Evolutionary conservation across 2,888 invertebrate species (phyloP).

Genomic region (Volucella zonaria): DNA sequence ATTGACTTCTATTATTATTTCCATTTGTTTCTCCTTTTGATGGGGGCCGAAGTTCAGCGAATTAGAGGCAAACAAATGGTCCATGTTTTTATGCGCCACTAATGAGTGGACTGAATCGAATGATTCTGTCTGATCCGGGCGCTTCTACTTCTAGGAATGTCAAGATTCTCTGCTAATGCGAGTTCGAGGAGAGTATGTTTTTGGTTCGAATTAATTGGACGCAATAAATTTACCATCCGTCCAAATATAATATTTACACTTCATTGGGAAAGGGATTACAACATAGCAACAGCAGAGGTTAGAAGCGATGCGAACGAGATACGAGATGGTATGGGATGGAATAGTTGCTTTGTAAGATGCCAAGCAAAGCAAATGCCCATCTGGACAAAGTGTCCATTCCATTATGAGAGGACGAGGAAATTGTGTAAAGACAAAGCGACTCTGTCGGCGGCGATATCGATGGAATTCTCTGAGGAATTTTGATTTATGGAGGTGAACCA

Average conservation of each 20-base stretch:
- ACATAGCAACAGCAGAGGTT: slow-evolving; percentile 17
- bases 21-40: neutral
- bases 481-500: slow-evolving; percentile 57
- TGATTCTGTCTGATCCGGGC: neutral
- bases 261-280: slow-evolving; percentile 57
- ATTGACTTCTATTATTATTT: slow-evolving; percentile 68
- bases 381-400: neutral
- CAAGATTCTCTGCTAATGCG: slow-evolving; percentile 26
- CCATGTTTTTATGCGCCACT: slow-evolving; percentile 31
- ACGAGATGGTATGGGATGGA: neutral
- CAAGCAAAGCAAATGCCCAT: slow-evolving; percentile 36
- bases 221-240: slow-evolving; percentile 61
- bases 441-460: slow-evolving; percentile 52
- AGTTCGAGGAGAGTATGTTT: neutral
- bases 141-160: slow-evolving; percentile 50
- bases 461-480: slow-evolving; percentile 54
- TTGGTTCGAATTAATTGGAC: slow-evolving; percentile 60
- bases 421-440: slow-evolving; percentile 54
- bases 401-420: slow-evolving; percentile 36
- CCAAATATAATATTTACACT: slow-evolving; percentile 62
- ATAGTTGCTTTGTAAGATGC: slow-evolving; percentile 25
- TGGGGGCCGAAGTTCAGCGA: slow-evolving; percentile 51
- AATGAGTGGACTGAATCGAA: slow-evolving; percentile 24
- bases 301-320: slow-evolving; percentile 1
- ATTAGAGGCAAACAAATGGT: slow-evolving; percentile 61